Percentiles rank a stretch among this genome's conserved stretches.
Conservation (phyloP, 1,140 invertebrate genomes). For the Atta cephalotes region DNA sequence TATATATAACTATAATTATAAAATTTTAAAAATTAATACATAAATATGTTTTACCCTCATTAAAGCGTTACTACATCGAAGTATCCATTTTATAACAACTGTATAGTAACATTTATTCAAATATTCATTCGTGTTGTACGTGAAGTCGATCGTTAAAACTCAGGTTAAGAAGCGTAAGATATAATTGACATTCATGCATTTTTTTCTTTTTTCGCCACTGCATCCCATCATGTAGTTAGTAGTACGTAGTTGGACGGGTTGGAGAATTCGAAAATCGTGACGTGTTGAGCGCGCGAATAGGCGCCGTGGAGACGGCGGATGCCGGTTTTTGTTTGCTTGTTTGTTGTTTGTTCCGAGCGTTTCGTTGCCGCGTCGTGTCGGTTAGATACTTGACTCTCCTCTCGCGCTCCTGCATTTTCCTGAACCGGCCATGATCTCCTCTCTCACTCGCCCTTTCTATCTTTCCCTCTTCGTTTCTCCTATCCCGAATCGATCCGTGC, state of each 20-base stretch:
- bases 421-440: constrained; percentile 41
- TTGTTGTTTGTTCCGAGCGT: constrained; percentile 83
- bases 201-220: neutral
- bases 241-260: constrained; percentile 25
- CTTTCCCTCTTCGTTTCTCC: constrained; percentile 11
- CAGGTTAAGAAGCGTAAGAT: constrained; percentile 36
- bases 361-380: constrained; percentile 72
- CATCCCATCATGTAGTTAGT: neutral
- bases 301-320: constrained; percentile 82
- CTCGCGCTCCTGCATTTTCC: constrained; percentile 63
- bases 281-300: constrained; percentile 58
- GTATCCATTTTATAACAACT: neutral
- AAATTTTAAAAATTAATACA: neutral
- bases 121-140: neutral
- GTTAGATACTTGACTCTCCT: constrained; percentile 70
- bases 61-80: neutral
- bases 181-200: constrained; percentile 9
- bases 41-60: neutral
- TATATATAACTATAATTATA: neutral
- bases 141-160: constrained; percentile 38
- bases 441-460: constrained; percentile 10
- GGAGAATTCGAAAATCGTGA: constrained; percentile 79
- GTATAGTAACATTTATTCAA: neutral
- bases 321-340: constrained; percentile 77
- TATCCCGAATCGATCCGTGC: constrained; percentile 79